Evolutionary conservation across 1,140 invertebrate species (phyloP).

Genomic region (Neuroterus valhalla): DNA sequence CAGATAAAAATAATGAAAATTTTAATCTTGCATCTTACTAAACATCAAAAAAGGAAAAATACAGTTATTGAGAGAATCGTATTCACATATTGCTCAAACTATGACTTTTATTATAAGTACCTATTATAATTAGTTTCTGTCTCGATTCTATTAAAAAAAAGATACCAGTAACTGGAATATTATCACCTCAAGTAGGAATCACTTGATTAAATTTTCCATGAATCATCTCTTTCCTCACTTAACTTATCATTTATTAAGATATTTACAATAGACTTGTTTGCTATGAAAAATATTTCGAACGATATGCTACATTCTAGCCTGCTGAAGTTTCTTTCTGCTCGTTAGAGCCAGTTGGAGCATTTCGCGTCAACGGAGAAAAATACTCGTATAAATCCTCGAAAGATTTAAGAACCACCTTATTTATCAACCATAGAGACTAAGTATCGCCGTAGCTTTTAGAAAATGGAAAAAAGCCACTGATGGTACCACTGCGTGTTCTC

Average conservation of each 20-base stretch:
- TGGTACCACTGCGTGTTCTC: background rate
- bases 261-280: slow-evolving; percentile 4
- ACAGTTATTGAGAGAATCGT: no score
- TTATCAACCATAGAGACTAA: slow-evolving; percentile 17
- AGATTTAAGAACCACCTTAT: slow-evolving; percentile 29
- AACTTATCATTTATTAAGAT: no score
- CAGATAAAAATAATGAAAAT: no score
- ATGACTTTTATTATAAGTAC: no score
- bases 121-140: no score
- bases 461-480: background rate
- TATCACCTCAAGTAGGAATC: no score
- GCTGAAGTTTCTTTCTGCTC: slow-evolving; percentile 20
- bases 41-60: no score
- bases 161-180: no score
- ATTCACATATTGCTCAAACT: no score
- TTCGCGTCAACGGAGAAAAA: background rate
- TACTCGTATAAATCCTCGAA: slow-evolving; percentile 6
- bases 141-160: no score
- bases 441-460: background rate
- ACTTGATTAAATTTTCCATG: background rate
- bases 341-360: no score
- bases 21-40: no score
- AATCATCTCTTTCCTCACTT: slow-evolving; percentile 19
- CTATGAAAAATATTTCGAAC: slow-evolving; percentile 23
- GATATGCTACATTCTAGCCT: slow-evolving; percentile 22